Conservation (phyloP, 2,888 invertebrate species). For the Tinea semifulvella region DNA sequence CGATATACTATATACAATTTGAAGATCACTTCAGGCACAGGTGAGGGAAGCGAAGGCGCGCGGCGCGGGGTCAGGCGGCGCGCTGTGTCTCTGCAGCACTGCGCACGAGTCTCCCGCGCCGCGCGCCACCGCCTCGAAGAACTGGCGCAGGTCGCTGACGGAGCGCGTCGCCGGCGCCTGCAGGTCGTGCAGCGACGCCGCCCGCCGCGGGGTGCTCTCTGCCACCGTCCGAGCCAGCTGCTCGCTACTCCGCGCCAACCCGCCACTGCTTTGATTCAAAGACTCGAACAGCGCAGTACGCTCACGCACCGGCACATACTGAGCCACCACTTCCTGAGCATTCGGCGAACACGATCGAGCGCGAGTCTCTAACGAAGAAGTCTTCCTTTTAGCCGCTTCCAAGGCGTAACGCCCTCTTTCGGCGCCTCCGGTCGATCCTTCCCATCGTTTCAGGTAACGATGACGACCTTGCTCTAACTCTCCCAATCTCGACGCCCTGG, state of each 20-base stretch:
- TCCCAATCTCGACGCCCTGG: constrained; percentile 42
- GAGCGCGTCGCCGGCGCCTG: constrained; percentile 61
- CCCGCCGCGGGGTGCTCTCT: constrained; percentile 64
- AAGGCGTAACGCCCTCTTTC: constrained; percentile 47
- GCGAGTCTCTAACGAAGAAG: constrained; percentile 47
- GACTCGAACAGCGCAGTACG: constrained; percentile 77
- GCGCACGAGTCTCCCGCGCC: constrained; percentile 35
- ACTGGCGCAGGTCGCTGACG: constrained; percentile 75
- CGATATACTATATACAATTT: constrained; percentile 38
- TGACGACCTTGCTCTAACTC: constrained; percentile 51
- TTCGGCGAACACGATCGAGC: constrained; percentile 60
- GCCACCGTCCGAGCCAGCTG: constrained; percentile 55
- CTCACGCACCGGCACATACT: constrained; percentile 76
- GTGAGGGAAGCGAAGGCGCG: constrained; percentile 51
- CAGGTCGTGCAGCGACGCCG: constrained; percentile 73
- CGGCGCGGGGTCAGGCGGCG: constrained; percentile 40
- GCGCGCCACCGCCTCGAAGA: constrained; percentile 71
- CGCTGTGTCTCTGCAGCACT: constrained; percentile 42
- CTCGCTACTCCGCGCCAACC: constrained; percentile 72
- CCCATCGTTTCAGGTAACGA: constrained; percentile 56
- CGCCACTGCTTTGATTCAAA: constrained; percentile 68
- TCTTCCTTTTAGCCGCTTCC: constrained; percentile 53
- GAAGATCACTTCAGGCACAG: constrained; percentile 37
- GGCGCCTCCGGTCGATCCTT: constrained; percentile 46
- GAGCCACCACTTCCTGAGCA: constrained; percentile 57